Base-by-base conservation (phyloP, 2,113 vertebrate genomes). In the Notarius quadriscutis region DNA sequence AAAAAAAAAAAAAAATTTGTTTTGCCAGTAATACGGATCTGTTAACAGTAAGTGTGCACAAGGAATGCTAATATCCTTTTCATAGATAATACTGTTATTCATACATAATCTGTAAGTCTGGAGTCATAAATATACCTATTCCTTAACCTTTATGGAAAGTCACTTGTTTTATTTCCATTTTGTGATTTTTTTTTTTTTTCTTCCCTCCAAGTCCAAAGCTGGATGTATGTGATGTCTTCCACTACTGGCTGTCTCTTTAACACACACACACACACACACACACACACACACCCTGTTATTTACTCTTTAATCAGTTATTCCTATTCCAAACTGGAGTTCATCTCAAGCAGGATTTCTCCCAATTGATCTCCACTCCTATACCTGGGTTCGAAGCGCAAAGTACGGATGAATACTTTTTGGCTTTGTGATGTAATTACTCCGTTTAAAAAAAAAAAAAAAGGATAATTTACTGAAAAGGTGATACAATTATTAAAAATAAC, bases 21-120 rank as follows among this genome's bases (percentile, higher is more conserved):
- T 62, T 88, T 88, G 86, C 72, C 90, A 88, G 84, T 84, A 86
- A 87, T 82, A 88, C 72, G 79, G 86, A 89, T 84, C 84, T 89
- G 84, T 89, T 86, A 91, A 89, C 88, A 89, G 90, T 88, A 91
- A 91, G 77, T 86, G 86, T 89, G 88, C 90, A 89, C 90, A 86
- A 86, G 81, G 81, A 89, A 87, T 84, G 81, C 81, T 82, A 84
- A 84, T 72, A 89, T 88, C 84, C 90, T 88, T 84, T 84, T 84
- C 25, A 89, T 88, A 86, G 81, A 88, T 89, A 89, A 91, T 88
- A 91, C 88, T 88, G 84, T 84, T 81, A 86, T 86, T 84, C 84
- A 85, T 88, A 88, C 75, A 88, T 77, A 75, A 74, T 81, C 55
- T 78, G 79, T 87, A 88, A 25, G 86, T 88, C 84, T 79, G 22